Percentiles rank a stretch among this genome's conserved stretches.
phyloP scores from a whole-genome alignment of 2,888 invertebrate genomes.

The Venustoraphidia nigricollis region DNA sequence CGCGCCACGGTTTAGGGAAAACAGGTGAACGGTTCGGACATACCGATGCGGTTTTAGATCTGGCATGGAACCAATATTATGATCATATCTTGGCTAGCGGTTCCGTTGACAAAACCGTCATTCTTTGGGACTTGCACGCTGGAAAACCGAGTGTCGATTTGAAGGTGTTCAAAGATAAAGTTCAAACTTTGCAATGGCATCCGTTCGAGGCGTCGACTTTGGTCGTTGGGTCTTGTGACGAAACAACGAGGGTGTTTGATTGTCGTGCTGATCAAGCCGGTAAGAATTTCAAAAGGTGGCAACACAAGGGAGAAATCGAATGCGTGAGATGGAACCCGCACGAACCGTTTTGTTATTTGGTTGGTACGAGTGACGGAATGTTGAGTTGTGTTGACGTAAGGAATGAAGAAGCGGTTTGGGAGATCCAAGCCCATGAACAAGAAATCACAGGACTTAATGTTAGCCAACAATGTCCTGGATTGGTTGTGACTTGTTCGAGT shows the following conservation, averaged over 20 bases:
- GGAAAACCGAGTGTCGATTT: slow-evolving; percentile 62
- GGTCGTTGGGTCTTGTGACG: slow-evolving; percentile 73
- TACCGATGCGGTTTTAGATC: slow-evolving; percentile 75
- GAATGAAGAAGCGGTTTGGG: slow-evolving; percentile 50
- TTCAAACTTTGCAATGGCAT: slow-evolving; percentile 75
- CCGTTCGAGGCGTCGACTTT: slow-evolving; percentile 67
- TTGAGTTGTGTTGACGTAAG: slow-evolving; percentile 63
- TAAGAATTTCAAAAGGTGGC: slow-evolving; percentile 50
- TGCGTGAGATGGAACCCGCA: slow-evolving; percentile 70
- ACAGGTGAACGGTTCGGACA: slow-evolving; percentile 40
- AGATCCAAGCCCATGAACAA: slow-evolving; percentile 60
- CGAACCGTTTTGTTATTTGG: slow-evolving; percentile 62
- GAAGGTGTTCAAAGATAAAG: slow-evolving; percentile 60
- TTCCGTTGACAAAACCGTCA: slow-evolving; percentile 75
- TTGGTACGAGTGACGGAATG: slow-evolving; percentile 45
- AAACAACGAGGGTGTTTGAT: slow-evolving; percentile 62
- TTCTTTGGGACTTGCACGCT: slow-evolving; percentile 85
- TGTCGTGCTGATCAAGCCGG: slow-evolving; percentile 41
- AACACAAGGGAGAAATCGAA: slow-evolving; percentile 68
- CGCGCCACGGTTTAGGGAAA: too few relatives aligned
- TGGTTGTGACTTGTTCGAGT: slow-evolving; percentile 62
- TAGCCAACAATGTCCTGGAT: slow-evolving; percentile 54
- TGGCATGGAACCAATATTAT: slow-evolving; percentile 78
- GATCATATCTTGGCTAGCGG: slow-evolving; percentile 82
- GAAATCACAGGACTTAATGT: slow-evolving; percentile 72